Conservation (phyloP, 2,113 vertebrate species). For the Hystrix cristata region DNA sequence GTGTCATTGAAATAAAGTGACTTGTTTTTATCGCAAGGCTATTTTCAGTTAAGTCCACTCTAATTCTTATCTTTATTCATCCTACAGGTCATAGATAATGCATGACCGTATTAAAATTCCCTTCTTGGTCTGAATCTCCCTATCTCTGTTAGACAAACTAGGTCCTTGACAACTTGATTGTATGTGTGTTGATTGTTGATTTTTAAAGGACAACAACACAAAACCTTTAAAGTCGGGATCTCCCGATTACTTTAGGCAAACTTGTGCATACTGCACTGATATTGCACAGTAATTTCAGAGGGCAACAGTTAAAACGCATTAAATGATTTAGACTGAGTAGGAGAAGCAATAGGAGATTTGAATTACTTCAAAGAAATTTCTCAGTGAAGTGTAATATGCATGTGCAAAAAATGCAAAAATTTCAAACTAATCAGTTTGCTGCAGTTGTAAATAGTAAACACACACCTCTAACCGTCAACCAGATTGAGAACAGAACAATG, state of each 20-base stretch:
- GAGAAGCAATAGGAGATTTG: neutral
- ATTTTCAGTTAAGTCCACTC: slow-evolving; percentile 77
- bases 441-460: neutral
- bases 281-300: neutral
- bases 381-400: neutral
- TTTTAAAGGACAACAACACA: slow-evolving; percentile 74
- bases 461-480: neutral
- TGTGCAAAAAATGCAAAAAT: neutral
- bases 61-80: slow-evolving; percentile 83
- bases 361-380: neutral
- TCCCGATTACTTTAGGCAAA: slow-evolving; percentile 58
- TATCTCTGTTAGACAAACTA: slow-evolving; percentile 74
- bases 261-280: neutral
- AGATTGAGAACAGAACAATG: neutral
- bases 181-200: slow-evolving; percentile 71
- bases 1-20: slow-evolving; percentile 83
- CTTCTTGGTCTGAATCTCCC: slow-evolving; percentile 77
- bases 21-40: slow-evolving; percentile 80
- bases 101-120: slow-evolving; percentile 76
- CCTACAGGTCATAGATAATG: slow-evolving; percentile 83
- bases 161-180: slow-evolving; percentile 74
- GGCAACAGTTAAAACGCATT: neutral
- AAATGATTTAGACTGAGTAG: neutral
- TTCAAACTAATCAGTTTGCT: neutral
- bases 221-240: slow-evolving; percentile 49